phyloP scores from a whole-genome alignment of 1,140 invertebrate species.

The Drosophila lowei region DNA sequence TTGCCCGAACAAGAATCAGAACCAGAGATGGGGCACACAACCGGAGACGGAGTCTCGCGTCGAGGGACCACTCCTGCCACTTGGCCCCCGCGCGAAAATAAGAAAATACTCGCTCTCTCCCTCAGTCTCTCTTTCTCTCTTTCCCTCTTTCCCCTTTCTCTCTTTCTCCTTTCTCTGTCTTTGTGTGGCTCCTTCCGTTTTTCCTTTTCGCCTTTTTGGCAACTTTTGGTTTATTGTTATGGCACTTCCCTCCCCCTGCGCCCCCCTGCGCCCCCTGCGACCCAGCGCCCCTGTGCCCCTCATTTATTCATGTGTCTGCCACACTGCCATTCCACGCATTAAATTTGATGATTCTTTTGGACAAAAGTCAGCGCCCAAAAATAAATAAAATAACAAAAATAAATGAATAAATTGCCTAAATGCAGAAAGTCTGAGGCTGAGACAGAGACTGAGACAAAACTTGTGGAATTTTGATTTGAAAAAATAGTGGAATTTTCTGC shows the following conservation, averaged over 20 bases:
- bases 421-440: constrained; percentile 8
- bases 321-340: constrained; percentile 47
- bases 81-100: constrained; percentile 7
- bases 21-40: too few relatives aligned
- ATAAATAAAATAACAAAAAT: constrained; percentile 59
- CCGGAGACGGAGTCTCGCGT: constrained; percentile 21
- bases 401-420: constrained; percentile 67
- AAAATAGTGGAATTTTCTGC: constrained; percentile 6
- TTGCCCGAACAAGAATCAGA: too few relatives aligned
- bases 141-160: constrained; percentile 12
- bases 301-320: constrained; percentile 59
- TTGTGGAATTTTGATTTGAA: too few relatives aligned
- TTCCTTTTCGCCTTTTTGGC: constrained; percentile 32
- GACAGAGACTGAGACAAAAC: not conserved
- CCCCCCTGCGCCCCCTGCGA: not conserved
- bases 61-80: constrained; percentile 12
- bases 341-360: constrained; percentile 68
- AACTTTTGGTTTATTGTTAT: constrained; percentile 69
- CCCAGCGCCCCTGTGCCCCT: constrained; percentile 26
- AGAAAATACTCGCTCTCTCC: constrained; percentile 33
- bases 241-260: constrained; percentile 7
- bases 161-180: not conserved
- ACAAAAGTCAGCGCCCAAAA: constrained; percentile 50
- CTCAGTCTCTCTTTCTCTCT: constrained; percentile 11
- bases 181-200: constrained; percentile 10